A percentile compares a stretch with the other conserved stretches of the same genome.
Conservation (phyloP, 1,140 invertebrate genomes). For the Lordiphosa stackelbergi region DNA sequence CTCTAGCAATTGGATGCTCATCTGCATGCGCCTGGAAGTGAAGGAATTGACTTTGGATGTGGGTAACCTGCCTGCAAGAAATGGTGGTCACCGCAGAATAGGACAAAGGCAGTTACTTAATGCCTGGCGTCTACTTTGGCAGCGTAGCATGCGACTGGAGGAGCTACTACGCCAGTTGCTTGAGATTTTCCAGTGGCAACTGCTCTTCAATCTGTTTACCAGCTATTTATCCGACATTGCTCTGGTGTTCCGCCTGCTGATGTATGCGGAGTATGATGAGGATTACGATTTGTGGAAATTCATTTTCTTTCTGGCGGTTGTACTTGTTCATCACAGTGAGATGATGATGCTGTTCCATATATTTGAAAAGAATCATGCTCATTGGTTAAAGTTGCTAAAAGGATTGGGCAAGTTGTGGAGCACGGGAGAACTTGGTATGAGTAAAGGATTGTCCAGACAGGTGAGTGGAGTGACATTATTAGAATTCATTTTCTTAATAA, state of each 20-base stretch:
- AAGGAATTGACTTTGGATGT: constrained; percentile 26
- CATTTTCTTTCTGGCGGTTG: background rate
- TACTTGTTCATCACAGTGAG: constrained; percentile 20
- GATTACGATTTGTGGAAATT: constrained; percentile 6
- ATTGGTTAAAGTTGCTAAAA: constrained; percentile 12
- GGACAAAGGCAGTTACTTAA: constrained; percentile 27
- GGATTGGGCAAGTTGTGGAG: constrained; percentile 14
- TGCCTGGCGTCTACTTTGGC: constrained; percentile 43
- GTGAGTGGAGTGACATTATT: constrained; percentile 6
- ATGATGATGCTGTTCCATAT: constrained; percentile 34
- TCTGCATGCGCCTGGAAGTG: constrained; percentile 18
- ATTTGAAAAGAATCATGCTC: constrained; percentile 15
- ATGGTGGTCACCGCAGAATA: constrained; percentile 23
- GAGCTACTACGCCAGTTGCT: constrained; percentile 16
- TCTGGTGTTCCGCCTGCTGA: constrained; percentile 34
- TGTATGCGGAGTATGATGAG: constrained; percentile 10
- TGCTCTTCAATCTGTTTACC: constrained; percentile 36
- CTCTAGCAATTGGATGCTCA: constrained; percentile 34
- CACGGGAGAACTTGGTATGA: background rate
- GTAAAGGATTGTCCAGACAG: constrained; percentile 11
- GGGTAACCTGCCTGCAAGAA: constrained; percentile 2
- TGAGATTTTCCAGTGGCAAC: constrained; percentile 33
- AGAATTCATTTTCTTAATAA: background rate
- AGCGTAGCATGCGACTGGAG: constrained; percentile 20
- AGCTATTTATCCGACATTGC: constrained; percentile 42